Conservation (phyloP, 2,113 vertebrate genomes). For the Murina feae region DNA sequence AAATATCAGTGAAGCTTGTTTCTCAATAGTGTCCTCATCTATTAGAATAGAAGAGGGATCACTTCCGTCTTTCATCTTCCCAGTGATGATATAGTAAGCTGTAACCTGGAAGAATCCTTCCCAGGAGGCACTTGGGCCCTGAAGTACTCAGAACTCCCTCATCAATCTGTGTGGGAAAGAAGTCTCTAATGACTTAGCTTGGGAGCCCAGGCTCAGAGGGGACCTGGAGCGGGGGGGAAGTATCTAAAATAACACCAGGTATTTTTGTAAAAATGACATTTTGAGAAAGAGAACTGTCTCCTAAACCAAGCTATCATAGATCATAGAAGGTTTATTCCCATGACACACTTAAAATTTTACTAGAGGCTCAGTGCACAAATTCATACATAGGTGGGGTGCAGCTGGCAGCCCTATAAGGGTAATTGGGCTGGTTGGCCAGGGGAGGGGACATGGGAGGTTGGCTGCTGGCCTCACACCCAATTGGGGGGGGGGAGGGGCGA, state of each 20-base stretch:
- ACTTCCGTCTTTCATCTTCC: constrained; percentile 52
- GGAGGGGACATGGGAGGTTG: no score
- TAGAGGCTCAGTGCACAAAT: no score
- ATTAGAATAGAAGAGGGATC: not conserved
- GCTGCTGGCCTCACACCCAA: no score
- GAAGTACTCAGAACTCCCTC: constrained; percentile 20
- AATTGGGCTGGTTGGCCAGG: no score
- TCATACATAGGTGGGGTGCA: no score
- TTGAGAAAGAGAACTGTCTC: not conserved
- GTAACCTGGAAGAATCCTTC: not conserved
- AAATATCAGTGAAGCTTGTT: not conserved
- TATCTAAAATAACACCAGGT: not conserved
- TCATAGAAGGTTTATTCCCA: not conserved
- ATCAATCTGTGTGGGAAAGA: not conserved
- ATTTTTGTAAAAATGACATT: constrained; percentile 8
- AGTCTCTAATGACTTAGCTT: constrained; percentile 40
- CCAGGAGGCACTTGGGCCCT: not conserved
- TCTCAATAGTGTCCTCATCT: not conserved
- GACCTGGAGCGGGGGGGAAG: not conserved
- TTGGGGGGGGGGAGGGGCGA: no score
- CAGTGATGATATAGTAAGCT: not conserved
- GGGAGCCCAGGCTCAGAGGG: constrained; percentile 1
- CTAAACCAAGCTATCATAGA: not conserved
- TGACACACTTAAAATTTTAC: not conserved
- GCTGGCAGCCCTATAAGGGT: no score